phyloP scores from a whole-genome alignment of 2,888 invertebrate genomes.

The Galerucella nymphaeae region DNA sequence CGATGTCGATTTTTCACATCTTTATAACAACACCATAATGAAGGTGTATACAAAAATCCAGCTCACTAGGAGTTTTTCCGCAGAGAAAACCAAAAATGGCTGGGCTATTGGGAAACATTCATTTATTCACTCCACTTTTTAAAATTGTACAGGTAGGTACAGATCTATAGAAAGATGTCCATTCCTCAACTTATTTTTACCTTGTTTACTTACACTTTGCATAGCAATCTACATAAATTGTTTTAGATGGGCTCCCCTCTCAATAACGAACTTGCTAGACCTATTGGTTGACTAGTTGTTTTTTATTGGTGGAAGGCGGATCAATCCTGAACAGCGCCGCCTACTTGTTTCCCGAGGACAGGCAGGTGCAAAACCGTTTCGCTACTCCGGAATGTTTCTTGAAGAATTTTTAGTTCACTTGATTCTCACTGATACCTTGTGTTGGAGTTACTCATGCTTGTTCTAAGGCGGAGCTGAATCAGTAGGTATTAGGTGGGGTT shows the following conservation, averaged over 20 bases:
- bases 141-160: no score
- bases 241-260: not conserved
- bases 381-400: not conserved
- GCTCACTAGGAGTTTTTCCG: no score
- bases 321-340: constrained; percentile 22
- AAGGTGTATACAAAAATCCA: no score
- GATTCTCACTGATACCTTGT: constrained; percentile 11
- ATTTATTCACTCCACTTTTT: no score
- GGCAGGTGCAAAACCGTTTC: constrained; percentile 44
- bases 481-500: not conserved
- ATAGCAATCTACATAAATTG: constrained; percentile 18
- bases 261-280: not conserved
- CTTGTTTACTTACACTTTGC: constrained; percentile 2
- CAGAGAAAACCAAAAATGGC: no score
- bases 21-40: no score
- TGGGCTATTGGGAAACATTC: no score
- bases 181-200: not conserved
- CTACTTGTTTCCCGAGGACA: constrained; percentile 42
- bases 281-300: constrained; percentile 20
- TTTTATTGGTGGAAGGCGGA: constrained; percentile 28
- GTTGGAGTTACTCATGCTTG: not conserved
- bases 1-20: no score
- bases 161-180: no score
- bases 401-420: no score
- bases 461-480: not conserved